A percentile compares a stretch with the other conserved stretches of the same genome.
These are phyloP conservation scores for Drosophila hamatofila DNA, from an alignment of 2,888 invertebrate genomes.

Conservation along the genomic window DNA sequence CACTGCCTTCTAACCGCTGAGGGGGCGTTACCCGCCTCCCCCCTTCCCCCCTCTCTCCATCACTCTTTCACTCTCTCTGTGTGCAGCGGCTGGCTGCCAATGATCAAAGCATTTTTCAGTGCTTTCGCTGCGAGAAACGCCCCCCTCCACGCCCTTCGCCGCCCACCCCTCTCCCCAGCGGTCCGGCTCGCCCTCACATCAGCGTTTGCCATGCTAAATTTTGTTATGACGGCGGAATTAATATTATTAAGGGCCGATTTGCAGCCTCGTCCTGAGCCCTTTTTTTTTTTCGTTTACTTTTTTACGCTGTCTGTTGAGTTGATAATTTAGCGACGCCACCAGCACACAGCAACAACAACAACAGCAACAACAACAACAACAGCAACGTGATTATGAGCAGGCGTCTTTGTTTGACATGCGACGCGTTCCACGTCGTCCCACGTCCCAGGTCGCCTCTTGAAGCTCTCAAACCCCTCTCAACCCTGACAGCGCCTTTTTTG, in stretches of 20 bases:
- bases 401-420: conserved; percentile 63
- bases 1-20: conserved; percentile 27
- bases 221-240: conserved; percentile 80
- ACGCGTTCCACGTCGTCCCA: background rate
- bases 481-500: conserved; percentile 13
- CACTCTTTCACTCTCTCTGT: background rate
- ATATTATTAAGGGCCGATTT: conserved; percentile 79
- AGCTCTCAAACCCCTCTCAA: background rate
- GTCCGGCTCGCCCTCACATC: background rate
- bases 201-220: conserved; percentile 54
- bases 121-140: conserved; percentile 18
- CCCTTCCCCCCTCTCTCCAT: background rate
- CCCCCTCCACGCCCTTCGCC: too few relatives aligned
- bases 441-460: background rate
- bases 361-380: conserved; percentile 18
- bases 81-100: conserved; percentile 57
- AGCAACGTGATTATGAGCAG: conserved; percentile 61
- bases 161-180: too few relatives aligned
- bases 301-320: conserved; percentile 56
- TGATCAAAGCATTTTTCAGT: conserved; percentile 74
- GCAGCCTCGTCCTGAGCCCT: conserved; percentile 45
- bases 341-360: conserved; percentile 30
- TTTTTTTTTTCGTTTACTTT: conserved; percentile 23
- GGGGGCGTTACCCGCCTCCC: background rate
- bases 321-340: conserved; percentile 74